These are phyloP conservation scores for Drosophila micromelanica DNA, from an alignment of 1,140 invertebrate species.

Conservation along the genomic window DNA sequence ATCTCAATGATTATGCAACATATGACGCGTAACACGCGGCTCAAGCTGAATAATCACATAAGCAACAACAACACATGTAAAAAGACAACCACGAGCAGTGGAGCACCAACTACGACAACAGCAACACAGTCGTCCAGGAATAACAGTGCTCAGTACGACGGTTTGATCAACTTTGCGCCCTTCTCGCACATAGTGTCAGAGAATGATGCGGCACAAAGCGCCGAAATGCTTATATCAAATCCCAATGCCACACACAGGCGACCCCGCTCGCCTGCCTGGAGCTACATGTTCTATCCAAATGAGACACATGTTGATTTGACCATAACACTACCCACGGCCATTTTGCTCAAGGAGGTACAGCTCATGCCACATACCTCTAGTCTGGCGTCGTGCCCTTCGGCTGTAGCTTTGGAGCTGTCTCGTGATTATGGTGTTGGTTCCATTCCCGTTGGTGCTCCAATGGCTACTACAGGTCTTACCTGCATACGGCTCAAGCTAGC, in stretches of 20 bases:
- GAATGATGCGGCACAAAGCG: conserved; percentile 93
- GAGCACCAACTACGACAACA: conserved; percentile 33
- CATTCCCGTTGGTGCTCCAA: conserved; percentile 87
- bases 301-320: conserved; percentile 94
- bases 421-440: conserved; percentile 86
- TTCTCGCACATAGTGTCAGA: conserved; percentile 91
- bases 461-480: conserved; percentile 93
- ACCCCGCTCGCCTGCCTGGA: conserved; percentile 94
- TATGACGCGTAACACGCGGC: conserved; percentile 85
- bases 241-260: conserved; percentile 91
- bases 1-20: conserved; percentile 88
- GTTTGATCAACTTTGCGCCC: conserved; percentile 95
- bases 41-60: conserved; percentile 65
- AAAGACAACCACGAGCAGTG: conserved; percentile 51
- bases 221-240: conserved; percentile 92
- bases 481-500: conserved; percentile 93
- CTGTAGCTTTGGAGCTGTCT: conserved; percentile 92
- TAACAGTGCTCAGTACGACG: conserved; percentile 85
- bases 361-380: conserved; percentile 94
- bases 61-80: conserved; percentile 55
- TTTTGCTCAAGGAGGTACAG: conserved; percentile 94
- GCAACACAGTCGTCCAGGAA: conserved; percentile 49
- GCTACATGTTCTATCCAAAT: conserved; percentile 96
- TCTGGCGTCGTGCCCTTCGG: conserved; percentile 94
- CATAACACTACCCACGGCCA: conserved; percentile 94